phyloP scores from a whole-genome alignment of 2,113 vertebrate species.

The Upupa epops region DNA sequence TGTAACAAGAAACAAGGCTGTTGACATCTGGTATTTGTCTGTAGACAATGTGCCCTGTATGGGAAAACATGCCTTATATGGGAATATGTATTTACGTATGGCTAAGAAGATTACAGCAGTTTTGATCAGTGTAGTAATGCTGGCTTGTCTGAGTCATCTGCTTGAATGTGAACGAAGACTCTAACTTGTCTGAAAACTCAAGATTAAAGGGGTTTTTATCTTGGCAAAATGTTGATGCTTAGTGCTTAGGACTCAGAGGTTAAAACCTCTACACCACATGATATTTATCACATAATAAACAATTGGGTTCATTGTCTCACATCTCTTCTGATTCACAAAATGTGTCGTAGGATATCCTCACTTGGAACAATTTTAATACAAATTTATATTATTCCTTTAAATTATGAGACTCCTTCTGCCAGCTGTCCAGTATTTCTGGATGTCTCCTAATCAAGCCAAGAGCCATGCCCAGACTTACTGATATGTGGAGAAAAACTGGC shows the following conservation, averaged over 20 bases:
- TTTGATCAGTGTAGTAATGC: neutral
- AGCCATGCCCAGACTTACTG: neutral
- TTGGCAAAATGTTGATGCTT: slow-evolving; percentile 23
- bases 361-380: neutral
- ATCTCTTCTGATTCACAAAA: neutral
- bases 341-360: neutral
- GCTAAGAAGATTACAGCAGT: neutral
- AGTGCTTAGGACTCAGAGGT: slow-evolving; percentile 16
- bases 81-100: neutral
- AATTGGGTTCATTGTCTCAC: neutral
- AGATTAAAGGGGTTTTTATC: slow-evolving; percentile 9
- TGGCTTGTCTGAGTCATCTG: neutral
- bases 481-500: neutral
- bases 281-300: neutral
- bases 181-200: slow-evolving; percentile 14
- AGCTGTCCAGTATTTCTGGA: neutral
- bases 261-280: neutral
- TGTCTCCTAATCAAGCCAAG: neutral
- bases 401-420: neutral
- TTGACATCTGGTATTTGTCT: neutral
- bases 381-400: neutral
- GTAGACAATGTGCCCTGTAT: neutral
- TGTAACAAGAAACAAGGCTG: neutral
- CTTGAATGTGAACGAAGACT: neutral
- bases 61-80: neutral